Evolutionary conservation across 2,888 invertebrate genomes (phyloP), one percentile per base, ranked within the genome.

Genomic region (Pemphredon lugubris): DNA sequence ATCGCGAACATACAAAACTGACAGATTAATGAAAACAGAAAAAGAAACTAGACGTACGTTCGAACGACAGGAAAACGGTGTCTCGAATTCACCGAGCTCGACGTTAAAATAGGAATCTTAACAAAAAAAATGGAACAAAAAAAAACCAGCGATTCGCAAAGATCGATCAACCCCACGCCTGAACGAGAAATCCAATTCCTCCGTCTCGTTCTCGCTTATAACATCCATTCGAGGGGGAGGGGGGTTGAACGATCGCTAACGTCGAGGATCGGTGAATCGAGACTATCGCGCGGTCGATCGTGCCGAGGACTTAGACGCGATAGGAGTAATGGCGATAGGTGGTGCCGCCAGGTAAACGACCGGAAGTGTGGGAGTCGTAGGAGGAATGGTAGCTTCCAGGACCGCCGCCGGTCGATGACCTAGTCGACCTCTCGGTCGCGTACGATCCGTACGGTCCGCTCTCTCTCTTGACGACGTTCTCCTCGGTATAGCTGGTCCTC

Each of bases 321-420:
- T 96, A 96, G 85, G 96, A 95, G 92, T 93, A 96, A 90, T 96
- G 95, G 87, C 96, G 95, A 91, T 96, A 96, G 86, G 91, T 91
- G 88, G 94, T 95, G 90, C 96, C 96, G 87, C 94, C 93, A 79
- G 96, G 96, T 89, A 96, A 92, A 89, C 94, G 94, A 89, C 96
- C 96, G 90, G 94, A 93, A 81, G 93, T 90, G 84, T 93, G 93
- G 75, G 95, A 94, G 83, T 95, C 94, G 92, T 96, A 96, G 88
- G 95, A 95, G 71, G 93, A 92, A 83, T 90, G 91, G 91, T 96
- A 96, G 85, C 96, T 94, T 84, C 96, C 94, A 81, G 96, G 96
- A 76, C 95, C 95, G 73, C 92, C 92, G 88, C 94, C 94, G 88
- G 93, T 91, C 88, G 93, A 93, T 89, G 94, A 93, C 73, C 90